phyloP scores from a whole-genome alignment of 2,888 invertebrate genomes.

The Andrena trimmerana region DNA sequence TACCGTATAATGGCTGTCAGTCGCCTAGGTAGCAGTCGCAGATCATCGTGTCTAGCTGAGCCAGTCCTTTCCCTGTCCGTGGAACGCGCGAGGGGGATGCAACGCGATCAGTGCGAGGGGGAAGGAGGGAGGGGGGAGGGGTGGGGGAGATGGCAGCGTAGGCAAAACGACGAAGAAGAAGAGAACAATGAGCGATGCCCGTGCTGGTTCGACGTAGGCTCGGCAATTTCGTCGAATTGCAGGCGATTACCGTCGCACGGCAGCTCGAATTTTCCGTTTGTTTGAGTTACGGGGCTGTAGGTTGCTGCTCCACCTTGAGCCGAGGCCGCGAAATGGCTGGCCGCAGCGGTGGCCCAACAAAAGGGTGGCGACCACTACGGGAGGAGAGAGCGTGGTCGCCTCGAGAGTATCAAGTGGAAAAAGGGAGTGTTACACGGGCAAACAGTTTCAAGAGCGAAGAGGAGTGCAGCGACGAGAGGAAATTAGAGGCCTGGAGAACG shows the following conservation, averaged over 20 bases:
- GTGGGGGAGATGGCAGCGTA: background rate
- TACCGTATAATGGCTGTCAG: slow-evolving; percentile 45
- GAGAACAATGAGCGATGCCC: slow-evolving; percentile 55
- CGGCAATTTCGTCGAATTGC: slow-evolving; percentile 72
- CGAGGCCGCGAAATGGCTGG: slow-evolving; percentile 44
- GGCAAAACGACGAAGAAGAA: slow-evolving; percentile 50
- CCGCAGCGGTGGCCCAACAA: slow-evolving; percentile 20
- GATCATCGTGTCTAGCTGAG: slow-evolving; percentile 38
- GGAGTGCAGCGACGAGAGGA: slow-evolving; percentile 24
- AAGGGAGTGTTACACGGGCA: slow-evolving; percentile 39
- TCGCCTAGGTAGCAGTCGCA: slow-evolving; percentile 33
- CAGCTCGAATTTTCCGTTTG: slow-evolving; percentile 76
- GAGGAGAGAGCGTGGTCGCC: background rate
- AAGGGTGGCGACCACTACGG: slow-evolving; percentile 16
- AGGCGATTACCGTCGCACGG: slow-evolving; percentile 68
- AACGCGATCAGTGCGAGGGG: slow-evolving; percentile 50
- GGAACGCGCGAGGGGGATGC: slow-evolving; percentile 2
- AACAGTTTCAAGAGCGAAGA: slow-evolving; percentile 49
- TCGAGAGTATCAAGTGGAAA: slow-evolving; percentile 26
- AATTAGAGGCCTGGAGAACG: slow-evolving; percentile 25
- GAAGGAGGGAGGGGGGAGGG: background rate
- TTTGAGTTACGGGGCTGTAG: slow-evolving; percentile 75
- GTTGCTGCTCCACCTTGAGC: slow-evolving; percentile 3
- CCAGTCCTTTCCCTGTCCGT: slow-evolving; percentile 7
- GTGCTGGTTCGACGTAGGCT: slow-evolving; percentile 49